A percentile compares a stretch with the other conserved stretches of the same genome.
Evolutionary conservation across 2,888 invertebrate species (phyloP).

Genomic region (Drosophila macrothrix): DNA sequence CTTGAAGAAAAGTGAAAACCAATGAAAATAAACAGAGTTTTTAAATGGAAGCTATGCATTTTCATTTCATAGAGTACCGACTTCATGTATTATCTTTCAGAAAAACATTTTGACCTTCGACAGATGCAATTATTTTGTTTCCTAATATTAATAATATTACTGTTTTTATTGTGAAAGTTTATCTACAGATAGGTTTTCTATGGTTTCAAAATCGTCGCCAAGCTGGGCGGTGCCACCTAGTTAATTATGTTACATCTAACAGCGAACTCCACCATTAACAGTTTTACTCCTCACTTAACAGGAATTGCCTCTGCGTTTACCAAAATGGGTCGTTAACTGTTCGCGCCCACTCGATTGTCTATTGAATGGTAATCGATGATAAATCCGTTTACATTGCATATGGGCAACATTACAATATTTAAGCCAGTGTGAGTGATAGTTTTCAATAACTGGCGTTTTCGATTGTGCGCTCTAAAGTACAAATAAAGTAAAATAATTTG

Average conservation of each 20-base stretch:
- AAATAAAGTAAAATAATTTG: neutral
- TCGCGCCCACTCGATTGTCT: neutral
- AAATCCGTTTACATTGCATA: neutral
- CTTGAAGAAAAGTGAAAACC: constrained; percentile 54
- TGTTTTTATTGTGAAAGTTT: neutral
- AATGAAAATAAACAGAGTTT: constrained; percentile 76
- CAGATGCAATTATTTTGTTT: neutral
- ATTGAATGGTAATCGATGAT: neutral
- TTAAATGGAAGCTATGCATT: constrained; percentile 57
- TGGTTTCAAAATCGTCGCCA: constrained; percentile 14
- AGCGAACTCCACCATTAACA: neutral
- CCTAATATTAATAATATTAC: neutral
- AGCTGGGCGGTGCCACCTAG: constrained; percentile 23
- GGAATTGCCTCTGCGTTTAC: neutral
- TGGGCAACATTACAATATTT: neutral
- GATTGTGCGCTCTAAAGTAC: neutral
- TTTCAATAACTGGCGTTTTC: neutral
- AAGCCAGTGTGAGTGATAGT: neutral
- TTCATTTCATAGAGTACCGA: neutral
- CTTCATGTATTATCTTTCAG: neutral
- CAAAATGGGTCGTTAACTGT: neutral
- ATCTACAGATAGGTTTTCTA: neutral
- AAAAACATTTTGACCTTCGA: neutral
- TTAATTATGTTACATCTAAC: neutral
- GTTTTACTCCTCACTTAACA: constrained; percentile 6